These are phyloP conservation scores for Sitobion miscanthi DNA, from an alignment of 1,140 invertebrate species.

Conservation along the genomic window DNA sequence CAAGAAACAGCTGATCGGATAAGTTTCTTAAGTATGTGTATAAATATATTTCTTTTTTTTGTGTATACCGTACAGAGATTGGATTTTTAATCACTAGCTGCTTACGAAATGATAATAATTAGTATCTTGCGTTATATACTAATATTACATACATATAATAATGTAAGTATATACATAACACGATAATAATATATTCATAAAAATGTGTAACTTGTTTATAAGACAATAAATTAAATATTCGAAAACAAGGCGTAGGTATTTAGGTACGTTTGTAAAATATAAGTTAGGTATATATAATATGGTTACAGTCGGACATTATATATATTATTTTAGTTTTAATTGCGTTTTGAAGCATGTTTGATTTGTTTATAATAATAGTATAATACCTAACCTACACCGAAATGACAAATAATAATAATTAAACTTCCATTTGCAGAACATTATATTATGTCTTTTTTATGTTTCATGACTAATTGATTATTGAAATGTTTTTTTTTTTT, in stretches of 20 bases:
- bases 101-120: neutral
- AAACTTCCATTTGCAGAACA: neutral
- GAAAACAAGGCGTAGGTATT: neutral
- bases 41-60: neutral
- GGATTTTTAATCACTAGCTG: neutral
- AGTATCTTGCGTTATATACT: neutral
- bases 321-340: neutral
- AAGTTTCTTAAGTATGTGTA: neutral
- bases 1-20: neutral
- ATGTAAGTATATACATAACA: neutral
- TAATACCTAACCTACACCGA: neutral
- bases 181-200: neutral
- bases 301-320: neutral
- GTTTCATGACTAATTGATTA: neutral
- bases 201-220: constrained; percentile 18
- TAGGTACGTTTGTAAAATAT: neutral
- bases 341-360: neutral
- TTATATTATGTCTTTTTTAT: neutral
- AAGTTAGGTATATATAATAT: neutral
- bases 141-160: neutral
- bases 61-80: neutral
- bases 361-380: neutral
- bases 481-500: neutral
- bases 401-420: constrained; percentile 13
- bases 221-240: constrained; percentile 1